Evolutionary conservation across 2,113 vertebrate genomes (phyloP).

Genomic region (Beaufortia kweichowensis): DNA sequence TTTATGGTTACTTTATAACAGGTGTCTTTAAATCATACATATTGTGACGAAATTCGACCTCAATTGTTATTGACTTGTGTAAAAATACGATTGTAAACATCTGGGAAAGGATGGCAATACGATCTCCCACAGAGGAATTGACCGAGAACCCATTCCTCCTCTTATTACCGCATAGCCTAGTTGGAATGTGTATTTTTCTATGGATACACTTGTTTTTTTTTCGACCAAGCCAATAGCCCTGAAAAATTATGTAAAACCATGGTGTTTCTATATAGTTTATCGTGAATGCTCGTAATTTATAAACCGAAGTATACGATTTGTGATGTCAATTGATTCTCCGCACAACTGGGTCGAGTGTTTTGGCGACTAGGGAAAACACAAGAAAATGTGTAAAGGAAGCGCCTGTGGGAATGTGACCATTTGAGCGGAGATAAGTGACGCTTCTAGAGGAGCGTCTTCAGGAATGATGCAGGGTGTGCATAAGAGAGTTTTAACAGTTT

Average conservation of each 20-base stretch:
- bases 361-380: not conserved
- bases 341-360: not conserved
- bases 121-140: conserved; percentile 35
- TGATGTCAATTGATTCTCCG: conserved; percentile 35
- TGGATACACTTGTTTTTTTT: conserved; percentile 4
- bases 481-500: not conserved
- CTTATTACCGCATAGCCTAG: conserved; percentile 50
- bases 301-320: conserved; percentile 63
- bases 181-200: conserved; percentile 52
- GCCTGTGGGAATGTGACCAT: conserved; percentile 17
- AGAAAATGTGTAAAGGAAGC: not conserved
- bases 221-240: not conserved
- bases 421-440: conserved; percentile 19
- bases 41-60: conserved; percentile 46
- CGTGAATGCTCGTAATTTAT: conserved; percentile 67
- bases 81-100: conserved; percentile 43
- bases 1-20: not conserved
- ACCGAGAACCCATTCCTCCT: conserved; percentile 35
- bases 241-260: not conserved
- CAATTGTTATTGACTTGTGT: conserved; percentile 47
- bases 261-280: conserved; percentile 35
- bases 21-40: conserved; percentile 6
- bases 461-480: not conserved
- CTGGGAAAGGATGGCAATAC: conserved; percentile 31
- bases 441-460: conserved; percentile 27